These are phyloP conservation scores for Maniola jurtina DNA, from an alignment of 1,140 invertebrate genomes.

Conservation along the genomic window DNA sequence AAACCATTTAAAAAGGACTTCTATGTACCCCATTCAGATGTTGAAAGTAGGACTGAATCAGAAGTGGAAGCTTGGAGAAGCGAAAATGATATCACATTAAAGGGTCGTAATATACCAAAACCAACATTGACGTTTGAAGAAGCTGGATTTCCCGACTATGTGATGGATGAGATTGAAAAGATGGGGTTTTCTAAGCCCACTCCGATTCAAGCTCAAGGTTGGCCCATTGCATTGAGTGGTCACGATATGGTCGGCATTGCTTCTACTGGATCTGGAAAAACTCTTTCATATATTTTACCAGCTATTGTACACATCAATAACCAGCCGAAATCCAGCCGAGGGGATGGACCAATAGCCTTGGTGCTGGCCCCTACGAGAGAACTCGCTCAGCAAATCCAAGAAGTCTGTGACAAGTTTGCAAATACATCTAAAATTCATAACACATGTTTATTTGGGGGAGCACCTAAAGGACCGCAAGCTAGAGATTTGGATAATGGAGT, in stretches of 20 bases:
- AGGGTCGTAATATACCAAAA: constrained; percentile 88
- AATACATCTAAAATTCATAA: constrained; percentile 91
- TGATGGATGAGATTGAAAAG: constrained; percentile 88
- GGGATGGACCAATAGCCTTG: constrained; percentile 95
- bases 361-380: constrained; percentile 97
- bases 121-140: constrained; percentile 91
- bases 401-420: constrained; percentile 96
- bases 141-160: constrained; percentile 90
- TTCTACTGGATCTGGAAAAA: constrained; percentile 97
- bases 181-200: constrained; percentile 92
- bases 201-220: constrained; percentile 93
- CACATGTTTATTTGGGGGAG: constrained; percentile 97
- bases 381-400: constrained; percentile 97
- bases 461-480: constrained; percentile 91
- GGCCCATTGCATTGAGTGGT: constrained; percentile 96
- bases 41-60: constrained; percentile 83
- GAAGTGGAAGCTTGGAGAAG: constrained; percentile 88
- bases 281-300: constrained; percentile 89
- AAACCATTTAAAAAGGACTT: constrained; percentile 96
- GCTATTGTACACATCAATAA: constrained; percentile 96
- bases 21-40: constrained; percentile 89
- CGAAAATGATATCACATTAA: constrained; percentile 89
- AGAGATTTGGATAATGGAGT: constrained; percentile 92
- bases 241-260: constrained; percentile 97
- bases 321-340: constrained; percentile 89